Conservation (phyloP, 2,113 vertebrate species). For the Melospiza georgiana region DNA sequence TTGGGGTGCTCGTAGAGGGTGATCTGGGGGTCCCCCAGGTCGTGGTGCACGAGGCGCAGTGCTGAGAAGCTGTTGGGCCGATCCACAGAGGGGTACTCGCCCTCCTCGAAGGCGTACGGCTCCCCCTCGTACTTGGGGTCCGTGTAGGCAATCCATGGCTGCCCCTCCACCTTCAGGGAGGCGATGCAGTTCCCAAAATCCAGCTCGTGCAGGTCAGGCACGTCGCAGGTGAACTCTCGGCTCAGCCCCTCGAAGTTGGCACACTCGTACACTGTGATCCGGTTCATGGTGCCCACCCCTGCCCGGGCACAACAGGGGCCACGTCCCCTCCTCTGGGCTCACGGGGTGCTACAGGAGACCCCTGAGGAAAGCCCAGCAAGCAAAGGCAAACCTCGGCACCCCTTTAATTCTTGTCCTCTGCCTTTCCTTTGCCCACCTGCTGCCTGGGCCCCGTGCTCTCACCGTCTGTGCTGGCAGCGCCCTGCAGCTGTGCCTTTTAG, state of each 20-base stretch:
- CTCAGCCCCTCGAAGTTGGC: conserved; percentile 60
- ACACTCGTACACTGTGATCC: conserved; percentile 36
- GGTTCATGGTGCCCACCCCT: conserved; percentile 35
- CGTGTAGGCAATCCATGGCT: conserved; percentile 65
- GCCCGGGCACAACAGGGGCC: rapidly evolving
- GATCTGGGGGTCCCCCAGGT: conserved; percentile 64
- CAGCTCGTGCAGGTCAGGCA: conserved; percentile 60
- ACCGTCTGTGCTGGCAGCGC: not conserved
- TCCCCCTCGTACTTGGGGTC: conserved; percentile 48
- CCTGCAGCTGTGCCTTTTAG: not conserved
- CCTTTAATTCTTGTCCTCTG: not conserved
- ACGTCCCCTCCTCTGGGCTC: not conserved
- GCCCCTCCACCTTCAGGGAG: conserved; percentile 68
- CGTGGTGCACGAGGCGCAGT: conserved; percentile 45
- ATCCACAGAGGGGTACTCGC: conserved; percentile 33
- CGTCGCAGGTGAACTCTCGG: conserved; percentile 56
- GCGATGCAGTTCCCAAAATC: conserved; percentile 67
- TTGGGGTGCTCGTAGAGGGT: conserved; percentile 60
- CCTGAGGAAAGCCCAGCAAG: not conserved
- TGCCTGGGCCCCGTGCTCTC: rapidly evolving
- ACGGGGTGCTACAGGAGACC: rapidly evolving
- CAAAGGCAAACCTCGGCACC: not conserved
- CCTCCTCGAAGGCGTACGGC: conserved; percentile 30
- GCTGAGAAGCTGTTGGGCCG: conserved; percentile 53
- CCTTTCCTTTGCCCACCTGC: not conserved